A percentile compares a stretch with the other conserved stretches of the same genome.
Conservation (phyloP, 1,140 invertebrate genomes). For the Battus philenor region DNA sequence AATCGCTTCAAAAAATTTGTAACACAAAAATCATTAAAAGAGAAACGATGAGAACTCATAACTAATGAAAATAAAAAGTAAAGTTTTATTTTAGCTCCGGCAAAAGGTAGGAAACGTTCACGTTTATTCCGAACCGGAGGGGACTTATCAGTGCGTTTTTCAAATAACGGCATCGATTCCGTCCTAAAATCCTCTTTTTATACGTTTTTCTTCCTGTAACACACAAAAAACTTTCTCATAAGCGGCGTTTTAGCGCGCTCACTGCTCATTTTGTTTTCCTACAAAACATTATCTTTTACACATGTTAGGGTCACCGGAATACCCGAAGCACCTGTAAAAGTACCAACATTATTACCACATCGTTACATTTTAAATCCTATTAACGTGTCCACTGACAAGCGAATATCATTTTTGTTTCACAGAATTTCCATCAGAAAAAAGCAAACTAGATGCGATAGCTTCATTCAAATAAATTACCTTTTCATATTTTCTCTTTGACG, state of each 20-base stretch:
- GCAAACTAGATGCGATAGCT: slow-evolving; percentile 1
- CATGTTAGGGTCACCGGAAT: background rate
- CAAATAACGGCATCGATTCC: slow-evolving; percentile 46
- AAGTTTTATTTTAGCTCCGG: slow-evolving; percentile 38
- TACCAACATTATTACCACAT: slow-evolving; percentile 22
- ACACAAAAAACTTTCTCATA: slow-evolving; percentile 27
- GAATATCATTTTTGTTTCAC: slow-evolving; percentile 16
- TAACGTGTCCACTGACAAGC: slow-evolving; percentile 19
- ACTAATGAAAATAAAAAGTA: slow-evolving; percentile 26
- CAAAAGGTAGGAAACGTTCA: slow-evolving; percentile 30
- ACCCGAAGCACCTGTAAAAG: background rate
- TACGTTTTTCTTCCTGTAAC: slow-evolving; percentile 39
- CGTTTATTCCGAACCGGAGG: slow-evolving; percentile 38
- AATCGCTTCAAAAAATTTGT: too few relatives aligned
- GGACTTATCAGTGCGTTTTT: slow-evolving; percentile 48
- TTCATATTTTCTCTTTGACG: slow-evolving; percentile 9
- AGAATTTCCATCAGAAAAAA: slow-evolving; percentile 11
- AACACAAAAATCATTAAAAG: too few relatives aligned
- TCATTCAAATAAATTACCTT: slow-evolving; percentile 10
- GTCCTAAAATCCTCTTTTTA: slow-evolving; percentile 39
- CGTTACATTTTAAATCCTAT: slow-evolving; percentile 38
- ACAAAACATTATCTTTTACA: slow-evolving; percentile 10
- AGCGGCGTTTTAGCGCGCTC: slow-evolving; percentile 25
- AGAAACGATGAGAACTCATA: background rate
- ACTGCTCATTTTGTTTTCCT: slow-evolving; percentile 30